Percentiles rank a stretch among this genome's conserved stretches.
phyloP scores from a whole-genome alignment of 2,888 invertebrate genomes.

The Dromius quadrimaculatus region DNA sequence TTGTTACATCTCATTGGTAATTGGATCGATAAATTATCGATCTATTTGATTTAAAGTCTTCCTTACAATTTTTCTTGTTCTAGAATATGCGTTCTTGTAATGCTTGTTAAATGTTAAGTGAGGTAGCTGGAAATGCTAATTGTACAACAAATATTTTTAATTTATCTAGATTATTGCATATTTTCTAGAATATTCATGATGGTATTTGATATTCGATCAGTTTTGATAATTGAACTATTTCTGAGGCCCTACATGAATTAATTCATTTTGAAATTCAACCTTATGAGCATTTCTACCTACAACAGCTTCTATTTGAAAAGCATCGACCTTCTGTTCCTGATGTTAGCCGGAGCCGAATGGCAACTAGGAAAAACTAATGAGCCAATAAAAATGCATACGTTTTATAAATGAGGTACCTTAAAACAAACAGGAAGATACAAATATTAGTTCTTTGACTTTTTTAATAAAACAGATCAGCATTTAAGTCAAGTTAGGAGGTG shows the following conservation, averaged over 20 bases:
- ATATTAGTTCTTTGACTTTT: slow-evolving; percentile 60
- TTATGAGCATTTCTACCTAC: too few species aligned
- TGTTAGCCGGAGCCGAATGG: slow-evolving; percentile 14
- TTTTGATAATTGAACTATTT: too few species aligned
- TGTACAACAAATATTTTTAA: neutral
- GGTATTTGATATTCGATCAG: too few species aligned
- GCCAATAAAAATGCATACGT: slow-evolving; percentile 62
- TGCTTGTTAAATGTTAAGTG: slow-evolving; percentile 30
- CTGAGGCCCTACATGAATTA: too few species aligned
- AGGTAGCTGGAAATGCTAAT: slow-evolving; percentile 6
- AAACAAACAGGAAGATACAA: slow-evolving; percentile 62
- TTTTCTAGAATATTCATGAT: too few species aligned
- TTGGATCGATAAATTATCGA: slow-evolving; percentile 39
- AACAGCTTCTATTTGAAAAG: too few species aligned
- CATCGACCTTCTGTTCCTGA: too few species aligned
- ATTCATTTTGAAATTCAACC: too few species aligned
- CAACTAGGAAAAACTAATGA: slow-evolving; percentile 60
- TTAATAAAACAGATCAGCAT: slow-evolving; percentile 60
- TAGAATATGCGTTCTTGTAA: neutral
- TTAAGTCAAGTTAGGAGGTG: slow-evolving; percentile 58
- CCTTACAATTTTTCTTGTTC: neutral
- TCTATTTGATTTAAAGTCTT: slow-evolving; percentile 19
- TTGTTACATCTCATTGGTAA: slow-evolving; percentile 33
- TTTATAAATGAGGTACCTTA: slow-evolving; percentile 52
- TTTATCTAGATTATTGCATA: too few species aligned